These are phyloP conservation scores for Drosophila aldrichi DNA, from an alignment of 2,888 invertebrate species.

Conservation along the genomic window DNA sequence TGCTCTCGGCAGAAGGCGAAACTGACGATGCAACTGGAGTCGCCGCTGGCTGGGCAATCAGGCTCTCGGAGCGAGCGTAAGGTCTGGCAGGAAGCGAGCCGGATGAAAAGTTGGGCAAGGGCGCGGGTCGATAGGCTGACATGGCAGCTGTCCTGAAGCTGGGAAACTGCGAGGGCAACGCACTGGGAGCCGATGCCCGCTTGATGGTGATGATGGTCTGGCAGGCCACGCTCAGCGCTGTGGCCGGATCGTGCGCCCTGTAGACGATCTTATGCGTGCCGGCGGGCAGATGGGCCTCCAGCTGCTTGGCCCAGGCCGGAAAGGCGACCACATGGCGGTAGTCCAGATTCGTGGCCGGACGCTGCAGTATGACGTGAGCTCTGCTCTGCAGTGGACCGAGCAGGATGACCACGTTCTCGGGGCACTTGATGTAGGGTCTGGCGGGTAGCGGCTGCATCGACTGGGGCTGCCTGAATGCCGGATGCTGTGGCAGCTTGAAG, in stretches of 20 bases:
- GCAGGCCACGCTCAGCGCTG: constrained; percentile 87
- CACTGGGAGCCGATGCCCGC: constrained; percentile 79
- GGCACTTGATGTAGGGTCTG: constrained; percentile 88
- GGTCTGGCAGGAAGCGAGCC: constrained; percentile 4
- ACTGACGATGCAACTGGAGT: background rate
- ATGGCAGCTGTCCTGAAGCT: background rate
- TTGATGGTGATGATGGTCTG: constrained; percentile 87
- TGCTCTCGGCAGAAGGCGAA: constrained; percentile 21
- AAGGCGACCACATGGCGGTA: constrained; percentile 88
- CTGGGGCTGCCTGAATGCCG: constrained; percentile 4
- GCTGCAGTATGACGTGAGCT: constrained; percentile 85
- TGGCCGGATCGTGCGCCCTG: constrained; percentile 87
- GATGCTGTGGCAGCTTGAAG: constrained; percentile 4
- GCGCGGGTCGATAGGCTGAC: background rate
- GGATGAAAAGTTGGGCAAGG: constrained; percentile 1
- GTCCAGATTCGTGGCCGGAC: constrained; percentile 88
- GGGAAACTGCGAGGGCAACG: background rate
- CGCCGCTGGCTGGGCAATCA: constrained; percentile 7
- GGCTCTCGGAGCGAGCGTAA: constrained; percentile 25
- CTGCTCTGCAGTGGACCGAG: constrained; percentile 85
- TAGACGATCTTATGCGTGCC: constrained; percentile 88
- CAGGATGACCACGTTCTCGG: constrained; percentile 87
- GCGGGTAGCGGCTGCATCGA: constrained; percentile 2
- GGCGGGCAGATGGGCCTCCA: constrained; percentile 87
- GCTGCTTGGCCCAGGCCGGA: constrained; percentile 88